Base-by-base conservation (phyloP, 2,113 vertebrate species). In the Phasianus colchicus region DNA sequence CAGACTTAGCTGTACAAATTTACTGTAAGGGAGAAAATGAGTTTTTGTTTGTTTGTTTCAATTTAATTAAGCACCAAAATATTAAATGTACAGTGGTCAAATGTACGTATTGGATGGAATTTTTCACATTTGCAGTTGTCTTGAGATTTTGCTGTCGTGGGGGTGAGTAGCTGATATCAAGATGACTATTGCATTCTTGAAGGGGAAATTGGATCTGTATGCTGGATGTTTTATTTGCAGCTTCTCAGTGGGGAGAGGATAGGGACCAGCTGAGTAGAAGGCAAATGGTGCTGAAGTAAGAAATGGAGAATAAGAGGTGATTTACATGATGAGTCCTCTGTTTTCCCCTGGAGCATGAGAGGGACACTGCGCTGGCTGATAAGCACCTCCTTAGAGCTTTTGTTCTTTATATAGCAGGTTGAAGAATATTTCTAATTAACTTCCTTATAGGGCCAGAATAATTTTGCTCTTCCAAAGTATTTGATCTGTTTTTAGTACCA, bases 391-490 rank as follows among this genome's bases (percentile, higher is more conserved):
- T 74, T 88, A 54, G 32, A 64, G 86, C 86, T 47, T 6, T 24
- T 70, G 27, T 60, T 83, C 92, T 90, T 94, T 96, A 93, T 93
- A 96, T 94, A 94, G 93, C 70, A 83, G 38, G 11, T 27, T 83
- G 80, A 92, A 86, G 43, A 96, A 94, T 93, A 83, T 81, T 96
- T 94, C 94, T 95, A 96, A 95, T 96, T 96, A 96, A 47, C 47
- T 92, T 64, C 88, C 80, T 95, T 94, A 91, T 72, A 69, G 72
- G 73, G 83, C 58, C 70, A 78, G 69, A 78, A 72, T 88, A 92
- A 93, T 95, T 86, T 83, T 11, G 36, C 61, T 70, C 30, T 70
- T 92, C 81, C 32, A 38, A 89, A 95, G 61, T 85, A 74, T 45
- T 86, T 88, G 65, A 76, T 90, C 85, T 69, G 57, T 21, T 94